Evolutionary conservation across 2,797 vertebrate species (phyloP), one percentile per base, ranked within the genome.

Genomic region (Aldrovandia affinis): DNA sequence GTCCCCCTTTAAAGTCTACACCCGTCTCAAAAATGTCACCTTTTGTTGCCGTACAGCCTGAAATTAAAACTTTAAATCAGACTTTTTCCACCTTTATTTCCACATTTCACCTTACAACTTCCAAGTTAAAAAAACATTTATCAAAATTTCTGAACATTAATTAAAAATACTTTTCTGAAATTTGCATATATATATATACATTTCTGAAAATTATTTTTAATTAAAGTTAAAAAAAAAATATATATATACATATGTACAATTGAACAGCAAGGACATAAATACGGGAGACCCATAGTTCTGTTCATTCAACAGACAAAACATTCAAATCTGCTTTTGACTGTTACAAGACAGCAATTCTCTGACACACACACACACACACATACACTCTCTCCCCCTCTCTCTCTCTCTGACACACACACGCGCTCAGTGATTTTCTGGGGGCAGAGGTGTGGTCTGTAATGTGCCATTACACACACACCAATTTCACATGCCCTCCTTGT

Each of bases 391-490:
- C 82, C 54, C 61, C 68, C 68, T 65, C 83, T 75, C 73, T 75
- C 78, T 39, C 80, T 59, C 70, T 80, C 80, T 84, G 86, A 88
- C 90, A 87, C 89, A 89, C 89, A 92, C 90, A 88, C 86, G 87
- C 83, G 22, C 65, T 2, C 88, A 22, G 50, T 78, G 39, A 78
- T 84, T 83, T n/a, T 78, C 84, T 78, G 59, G 75, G 89, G 65
- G 89, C 81, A 14, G 18, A 30, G 25, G 63, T 30, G 22, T 33
- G 28, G 61, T 22, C 33, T 42, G 70, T 33, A 8, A 12, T n/a
- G 59, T 61, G 59, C 18, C 12, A 12, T 50, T 12, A 70, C 18
- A 4, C 25, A 50, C 70, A 75, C 22, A 28, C 75, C 8, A 42
- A 50, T 7, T 42, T 78, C 75, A n/a, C 75, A 52, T 47, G 86